phyloP scores from a whole-genome alignment of 2,113 vertebrate genomes.

The Hirundichthys speculiger region DNA sequence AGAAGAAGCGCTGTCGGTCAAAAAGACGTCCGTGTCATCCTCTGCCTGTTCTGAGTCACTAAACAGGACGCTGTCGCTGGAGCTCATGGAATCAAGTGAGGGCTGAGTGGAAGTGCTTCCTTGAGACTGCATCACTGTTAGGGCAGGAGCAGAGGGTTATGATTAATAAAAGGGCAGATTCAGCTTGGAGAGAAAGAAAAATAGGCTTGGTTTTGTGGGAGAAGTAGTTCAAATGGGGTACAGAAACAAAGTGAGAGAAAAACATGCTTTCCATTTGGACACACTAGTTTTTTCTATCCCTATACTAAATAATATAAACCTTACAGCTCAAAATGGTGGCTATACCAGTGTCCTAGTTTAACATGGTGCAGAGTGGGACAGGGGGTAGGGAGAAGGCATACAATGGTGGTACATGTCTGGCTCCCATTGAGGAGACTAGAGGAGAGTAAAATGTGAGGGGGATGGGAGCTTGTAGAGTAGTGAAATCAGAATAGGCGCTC shows the following conservation, averaged over 20 bases:
- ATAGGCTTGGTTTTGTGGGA: not conserved
- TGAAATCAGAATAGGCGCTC: conserved; percentile 71
- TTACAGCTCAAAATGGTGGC: conserved; percentile 73
- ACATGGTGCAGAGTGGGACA: conserved; percentile 63
- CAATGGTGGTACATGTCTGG: conserved; percentile 68
- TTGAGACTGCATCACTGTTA: conserved; percentile 80
- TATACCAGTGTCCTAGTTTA: conserved; percentile 71
- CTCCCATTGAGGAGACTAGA: conserved; percentile 72
- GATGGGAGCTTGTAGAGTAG: conserved; percentile 72
- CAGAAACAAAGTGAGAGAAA: not conserved
- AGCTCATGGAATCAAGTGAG: conserved; percentile 80
- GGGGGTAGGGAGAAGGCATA: conserved; percentile 67
- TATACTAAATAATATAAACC: conserved; percentile 42
- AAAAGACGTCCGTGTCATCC: conserved; percentile 81
- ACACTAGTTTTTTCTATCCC: conserved; percentile 9
- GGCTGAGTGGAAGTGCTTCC: conserved; percentile 79
- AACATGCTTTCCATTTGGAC: not conserved
- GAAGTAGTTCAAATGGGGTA: not conserved
- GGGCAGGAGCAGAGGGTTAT: not conserved
- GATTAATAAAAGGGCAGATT: conserved; percentile 9
- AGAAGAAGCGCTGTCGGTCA: conserved; percentile 71
- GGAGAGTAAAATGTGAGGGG: conserved; percentile 75
- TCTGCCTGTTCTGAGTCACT: conserved; percentile 78
- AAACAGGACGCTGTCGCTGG: conserved; percentile 73
- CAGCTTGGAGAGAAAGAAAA: conserved; percentile 4